These are phyloP conservation scores for Alces alces DNA, from an alignment of 2,113 vertebrate species.

Conservation along the genomic window DNA sequence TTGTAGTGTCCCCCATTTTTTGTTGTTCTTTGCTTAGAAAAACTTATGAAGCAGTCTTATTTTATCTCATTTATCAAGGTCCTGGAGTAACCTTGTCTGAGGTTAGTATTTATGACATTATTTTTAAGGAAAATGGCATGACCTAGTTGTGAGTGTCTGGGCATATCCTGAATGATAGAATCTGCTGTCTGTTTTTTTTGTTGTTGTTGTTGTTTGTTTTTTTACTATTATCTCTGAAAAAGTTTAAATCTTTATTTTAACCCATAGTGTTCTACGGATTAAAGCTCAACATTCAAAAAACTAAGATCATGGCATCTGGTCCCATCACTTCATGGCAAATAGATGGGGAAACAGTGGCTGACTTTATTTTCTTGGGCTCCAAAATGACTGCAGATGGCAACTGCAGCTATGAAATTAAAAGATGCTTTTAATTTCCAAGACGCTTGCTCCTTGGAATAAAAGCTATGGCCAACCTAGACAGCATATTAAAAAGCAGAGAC, in stretches of 20 bases:
- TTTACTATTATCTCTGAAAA: neutral
- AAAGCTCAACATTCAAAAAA: neutral
- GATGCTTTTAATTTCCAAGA: neutral
- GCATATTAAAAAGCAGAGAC: neutral
- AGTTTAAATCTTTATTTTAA: neutral
- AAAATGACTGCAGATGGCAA: neutral
- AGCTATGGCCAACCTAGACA: neutral
- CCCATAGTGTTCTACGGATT: neutral
- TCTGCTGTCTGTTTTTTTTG: too few species aligned
- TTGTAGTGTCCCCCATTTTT: neutral
- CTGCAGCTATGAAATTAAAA: neutral
- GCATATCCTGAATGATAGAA: neutral
- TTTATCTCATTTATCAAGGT: neutral
- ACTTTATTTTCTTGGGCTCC: neutral
- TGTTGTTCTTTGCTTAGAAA: neutral
- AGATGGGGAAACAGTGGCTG: neutral
- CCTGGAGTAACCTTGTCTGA: neutral
- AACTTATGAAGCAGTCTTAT: neutral
- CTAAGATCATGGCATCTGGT: neutral
- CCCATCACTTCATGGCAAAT: neutral
- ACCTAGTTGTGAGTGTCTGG: neutral
- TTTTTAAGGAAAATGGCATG: neutral
- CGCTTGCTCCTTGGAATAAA: neutral
- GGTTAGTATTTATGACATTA: neutral
- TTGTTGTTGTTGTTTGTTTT: neutral